These are phyloP conservation scores for Synanceia verrucosa DNA, from an alignment of 2,797 vertebrate species.

Conservation along the genomic window DNA sequence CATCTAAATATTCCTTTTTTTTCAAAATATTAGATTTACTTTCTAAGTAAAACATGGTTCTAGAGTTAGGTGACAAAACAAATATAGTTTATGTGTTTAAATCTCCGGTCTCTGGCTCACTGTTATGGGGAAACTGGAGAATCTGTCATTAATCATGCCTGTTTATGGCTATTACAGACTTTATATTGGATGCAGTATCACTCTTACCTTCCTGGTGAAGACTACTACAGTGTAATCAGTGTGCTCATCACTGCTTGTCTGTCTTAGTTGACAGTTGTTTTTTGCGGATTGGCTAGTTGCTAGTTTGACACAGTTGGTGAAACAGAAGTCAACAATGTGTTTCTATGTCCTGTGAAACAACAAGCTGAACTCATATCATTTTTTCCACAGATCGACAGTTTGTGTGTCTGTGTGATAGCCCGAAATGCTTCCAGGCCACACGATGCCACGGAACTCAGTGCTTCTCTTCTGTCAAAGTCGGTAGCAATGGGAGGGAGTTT, in stretches of 20 bases:
- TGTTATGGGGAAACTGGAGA: no score
- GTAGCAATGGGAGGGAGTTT: slow-evolving; percentile 57
- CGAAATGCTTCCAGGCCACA: slow-evolving; percentile 69
- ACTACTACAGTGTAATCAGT: not conserved
- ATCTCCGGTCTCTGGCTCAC: no score
- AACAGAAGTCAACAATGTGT: not conserved
- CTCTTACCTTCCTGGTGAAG: not conserved
- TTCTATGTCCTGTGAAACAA: not conserved
- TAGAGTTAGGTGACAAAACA: not conserved
- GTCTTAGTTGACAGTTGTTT: not conserved
- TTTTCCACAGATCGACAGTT: slow-evolving; percentile 76
- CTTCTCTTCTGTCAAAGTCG: slow-evolving; percentile 82
- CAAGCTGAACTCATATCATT: not conserved
- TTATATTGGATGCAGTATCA: not conserved
- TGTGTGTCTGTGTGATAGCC: slow-evolving; percentile 80
- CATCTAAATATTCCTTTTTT: not conserved
- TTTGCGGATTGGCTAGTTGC: not conserved
- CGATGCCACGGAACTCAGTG: slow-evolving; percentile 82
- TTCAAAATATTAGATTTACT: not conserved
- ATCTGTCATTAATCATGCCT: no score
- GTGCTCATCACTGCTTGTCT: not conserved
- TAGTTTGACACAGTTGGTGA: not conserved
- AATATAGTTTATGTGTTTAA: no score
- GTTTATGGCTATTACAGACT: not conserved
- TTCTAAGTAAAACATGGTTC: not conserved